phyloP scores from a whole-genome alignment of 2,797 vertebrate species.

The Carduelis carduelis region DNA sequence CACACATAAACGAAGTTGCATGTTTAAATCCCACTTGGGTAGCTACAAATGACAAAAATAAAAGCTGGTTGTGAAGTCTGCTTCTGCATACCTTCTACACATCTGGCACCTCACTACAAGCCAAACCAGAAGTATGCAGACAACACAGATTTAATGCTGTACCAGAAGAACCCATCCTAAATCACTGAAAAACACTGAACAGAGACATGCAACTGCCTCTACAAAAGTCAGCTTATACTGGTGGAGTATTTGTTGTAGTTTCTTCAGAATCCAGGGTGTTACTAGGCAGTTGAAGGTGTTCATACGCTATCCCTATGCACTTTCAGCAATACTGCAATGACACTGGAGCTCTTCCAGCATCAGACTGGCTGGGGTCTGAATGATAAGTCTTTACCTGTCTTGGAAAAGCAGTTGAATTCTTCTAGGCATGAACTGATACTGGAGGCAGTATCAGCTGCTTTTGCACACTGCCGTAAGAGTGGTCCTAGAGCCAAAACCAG shows the following conservation, averaged over 20 bases:
- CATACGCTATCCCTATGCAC: background rate
- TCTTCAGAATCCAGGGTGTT: background rate
- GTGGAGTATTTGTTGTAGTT: background rate
- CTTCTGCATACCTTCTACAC: background rate
- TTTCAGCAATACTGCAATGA: background rate
- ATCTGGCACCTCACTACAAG: background rate
- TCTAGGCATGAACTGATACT: background rate
- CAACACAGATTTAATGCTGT: background rate
- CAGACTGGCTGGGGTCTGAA: background rate
- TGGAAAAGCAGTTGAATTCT: background rate
- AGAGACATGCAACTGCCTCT: background rate
- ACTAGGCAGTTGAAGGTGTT: background rate
- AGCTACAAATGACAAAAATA: background rate
- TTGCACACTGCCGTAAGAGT: background rate
- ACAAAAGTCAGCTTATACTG: background rate
- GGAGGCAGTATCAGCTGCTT: background rate
- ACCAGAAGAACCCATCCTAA: background rate
- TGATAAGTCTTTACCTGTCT: background rate
- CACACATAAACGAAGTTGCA: background rate
- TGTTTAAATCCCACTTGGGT: background rate
- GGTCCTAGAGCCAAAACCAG: background rate
- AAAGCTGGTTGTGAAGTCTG: background rate
- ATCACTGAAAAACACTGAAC: background rate
- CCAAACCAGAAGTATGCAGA: background rate
- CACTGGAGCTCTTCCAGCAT: background rate